Base-by-base conservation (phyloP, 2,113 vertebrate species). In the Riparia riparia region DNA sequence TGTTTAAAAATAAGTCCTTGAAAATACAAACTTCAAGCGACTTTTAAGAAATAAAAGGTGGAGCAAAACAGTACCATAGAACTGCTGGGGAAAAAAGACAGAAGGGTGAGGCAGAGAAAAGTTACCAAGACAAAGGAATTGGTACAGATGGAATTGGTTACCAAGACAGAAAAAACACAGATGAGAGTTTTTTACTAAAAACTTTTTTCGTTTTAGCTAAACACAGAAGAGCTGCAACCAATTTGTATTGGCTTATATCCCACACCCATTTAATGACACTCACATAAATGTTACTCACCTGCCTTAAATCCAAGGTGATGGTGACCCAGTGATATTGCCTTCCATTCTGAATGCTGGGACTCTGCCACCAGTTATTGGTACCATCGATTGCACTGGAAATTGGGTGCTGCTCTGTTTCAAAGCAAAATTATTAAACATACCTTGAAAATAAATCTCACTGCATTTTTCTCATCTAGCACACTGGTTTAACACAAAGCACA, bases 301-400 rank as follows among this genome's bases (percentile, higher is more conserved):
- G 99, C 95, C 98, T 98, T 65, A 99, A 96, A 95, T 99, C 99
- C 98, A 99, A 97, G 5, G 99, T 99, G 93, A 99, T 98, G 8
- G 99, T 99, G 85, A 99, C 97, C 99, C 99, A 99, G 97, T 99
- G 99, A 72, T 98, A 99, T 72, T 99, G 98, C 41, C 98, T 98
- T 56, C 99, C 99, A 10, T 99, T 99, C 86, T 99, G 99, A 97
- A 99, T 99, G 89, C 99, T 99, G 9, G 99, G 99, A 83, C 99
- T 99, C 95, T 99, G 99, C 99, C 99, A 99, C 99, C 99, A 99
- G 70, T 98, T 98, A 93, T 99, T 99, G 42, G 99, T 99, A 56
- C 99, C 99, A 71, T 99, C 99, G 0, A 99, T 99, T 7, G 99
- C 98, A 29, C 98, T 98, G 29, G 98, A 98, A 89, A 99, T 99